These are phyloP conservation scores for Protula sp. DNA, from an alignment of 2,888 invertebrate genomes.

Conservation along the genomic window DNA sequence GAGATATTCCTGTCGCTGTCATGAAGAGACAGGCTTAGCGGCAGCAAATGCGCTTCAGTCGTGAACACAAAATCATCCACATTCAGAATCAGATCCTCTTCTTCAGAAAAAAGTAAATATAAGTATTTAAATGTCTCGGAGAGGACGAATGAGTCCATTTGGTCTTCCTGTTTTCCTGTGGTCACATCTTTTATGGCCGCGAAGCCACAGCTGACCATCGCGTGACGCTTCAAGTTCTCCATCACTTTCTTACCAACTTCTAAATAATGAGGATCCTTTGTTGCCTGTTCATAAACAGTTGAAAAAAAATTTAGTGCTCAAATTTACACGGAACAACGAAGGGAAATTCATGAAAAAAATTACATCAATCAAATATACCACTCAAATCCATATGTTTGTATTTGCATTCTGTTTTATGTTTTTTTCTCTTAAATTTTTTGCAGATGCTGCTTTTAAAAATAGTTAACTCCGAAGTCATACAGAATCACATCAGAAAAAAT, in stretches of 20 bases:
- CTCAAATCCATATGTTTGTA: too few relatives aligned
- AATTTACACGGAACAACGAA: too few relatives aligned
- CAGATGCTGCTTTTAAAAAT: too few relatives aligned
- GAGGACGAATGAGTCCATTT: slow-evolving; percentile 95
- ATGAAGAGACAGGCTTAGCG: slow-evolving; percentile 57
- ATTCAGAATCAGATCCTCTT: slow-evolving; percentile 65
- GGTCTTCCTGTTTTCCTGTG: slow-evolving; percentile 82
- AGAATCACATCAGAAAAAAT: too few relatives aligned
- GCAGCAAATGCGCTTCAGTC: slow-evolving; percentile 87
- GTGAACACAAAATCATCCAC: slow-evolving; percentile 57
- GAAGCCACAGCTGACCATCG: slow-evolving; percentile 92
- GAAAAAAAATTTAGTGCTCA: background rate
- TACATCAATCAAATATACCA: too few relatives aligned
- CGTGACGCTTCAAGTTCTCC: slow-evolving; percentile 80
- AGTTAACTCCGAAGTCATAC: too few relatives aligned
- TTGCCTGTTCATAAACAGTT: slow-evolving; percentile 66
- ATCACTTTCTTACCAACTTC: slow-evolving; percentile 85
- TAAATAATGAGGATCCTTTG: slow-evolving; percentile 90
- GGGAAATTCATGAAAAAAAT: too few relatives aligned
- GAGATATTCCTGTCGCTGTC: background rate
- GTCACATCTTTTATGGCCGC: slow-evolving; percentile 95
- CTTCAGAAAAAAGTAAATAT: slow-evolving; percentile 85
- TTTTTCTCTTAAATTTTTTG: too few relatives aligned
- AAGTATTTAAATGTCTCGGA: slow-evolving; percentile 98
- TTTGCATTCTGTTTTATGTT: too few relatives aligned